Percentiles rank a stretch among this genome's conserved stretches.
These are phyloP conservation scores for Acanthornis magna DNA, from an alignment of 2,797 vertebrate species.

Conservation along the genomic window DNA sequence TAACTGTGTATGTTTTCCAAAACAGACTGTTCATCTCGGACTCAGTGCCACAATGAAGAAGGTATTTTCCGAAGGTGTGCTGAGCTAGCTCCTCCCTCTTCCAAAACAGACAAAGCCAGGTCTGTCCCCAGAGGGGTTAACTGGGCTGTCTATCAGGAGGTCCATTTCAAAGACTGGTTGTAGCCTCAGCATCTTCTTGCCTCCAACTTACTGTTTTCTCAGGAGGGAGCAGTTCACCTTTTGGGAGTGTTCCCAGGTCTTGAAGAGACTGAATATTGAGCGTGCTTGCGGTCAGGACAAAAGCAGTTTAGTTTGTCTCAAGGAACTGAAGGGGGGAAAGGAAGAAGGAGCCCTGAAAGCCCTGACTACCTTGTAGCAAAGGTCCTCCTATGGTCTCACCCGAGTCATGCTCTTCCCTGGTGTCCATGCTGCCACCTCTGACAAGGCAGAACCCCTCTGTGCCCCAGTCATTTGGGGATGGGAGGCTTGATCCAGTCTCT, in stretches of 20 bases:
- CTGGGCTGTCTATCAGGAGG: not conserved
- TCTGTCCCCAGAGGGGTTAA: not conserved
- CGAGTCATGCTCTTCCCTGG: not conserved
- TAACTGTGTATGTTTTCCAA: conserved; percentile 3
- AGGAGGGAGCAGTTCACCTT: conserved; percentile 29
- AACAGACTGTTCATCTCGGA: conserved; percentile 10
- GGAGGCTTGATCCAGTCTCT: not conserved
- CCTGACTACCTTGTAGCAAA: not conserved
- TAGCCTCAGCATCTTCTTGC: conserved; percentile 23
- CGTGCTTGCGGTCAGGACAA: not conserved
- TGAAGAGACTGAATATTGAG: conserved; percentile 36
- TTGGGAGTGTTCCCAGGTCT: conserved; percentile 6
- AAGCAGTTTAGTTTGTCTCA: conserved; percentile 37
- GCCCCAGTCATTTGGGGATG: not conserved
- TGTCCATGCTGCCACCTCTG: conserved; percentile 4
- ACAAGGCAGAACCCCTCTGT: not conserved
- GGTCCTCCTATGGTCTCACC: not conserved
- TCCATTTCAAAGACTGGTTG: not conserved
- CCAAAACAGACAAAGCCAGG: not conserved
- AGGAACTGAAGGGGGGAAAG: not conserved
- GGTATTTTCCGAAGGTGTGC: not conserved
- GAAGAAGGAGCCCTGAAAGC: not conserved
- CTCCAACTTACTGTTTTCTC: conserved; percentile 30
- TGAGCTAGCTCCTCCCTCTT: not conserved
- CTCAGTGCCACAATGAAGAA: not conserved